Conservation (phyloP, 2,797 vertebrate species). For the Loris lydekkerianus region DNA sequence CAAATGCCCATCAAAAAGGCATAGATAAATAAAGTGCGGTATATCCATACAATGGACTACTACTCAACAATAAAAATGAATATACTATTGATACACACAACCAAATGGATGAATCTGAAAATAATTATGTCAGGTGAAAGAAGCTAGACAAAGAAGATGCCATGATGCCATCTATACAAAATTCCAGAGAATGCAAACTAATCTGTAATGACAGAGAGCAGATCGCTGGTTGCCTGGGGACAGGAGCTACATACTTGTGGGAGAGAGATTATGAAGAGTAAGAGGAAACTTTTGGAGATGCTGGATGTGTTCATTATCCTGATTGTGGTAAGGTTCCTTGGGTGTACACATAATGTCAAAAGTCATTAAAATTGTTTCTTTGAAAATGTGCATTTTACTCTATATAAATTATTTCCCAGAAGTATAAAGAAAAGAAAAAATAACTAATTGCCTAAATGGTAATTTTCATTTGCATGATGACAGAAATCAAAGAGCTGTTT, state of each 20-base stretch:
- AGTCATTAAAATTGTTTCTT: conserved; percentile 57
- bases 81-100: background rate
- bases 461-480: conserved; percentile 62
- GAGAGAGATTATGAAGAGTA: conserved; percentile 39
- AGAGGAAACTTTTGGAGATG: conserved; percentile 24
- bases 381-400: conserved; percentile 58
- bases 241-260: background rate
- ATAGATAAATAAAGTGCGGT: background rate
- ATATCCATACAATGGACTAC: background rate
- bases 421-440: conserved; percentile 16
- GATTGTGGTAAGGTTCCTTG: conserved; percentile 47
- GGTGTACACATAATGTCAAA: conserved; percentile 61
- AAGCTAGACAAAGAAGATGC: conserved; percentile 30
- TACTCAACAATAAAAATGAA: conserved; percentile 13
- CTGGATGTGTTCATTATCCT: conserved; percentile 60
- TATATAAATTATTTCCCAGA: conserved; percentile 57
- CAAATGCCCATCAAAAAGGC: background rate
- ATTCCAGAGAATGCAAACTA: conserved; percentile 44
- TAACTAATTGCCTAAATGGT: background rate
- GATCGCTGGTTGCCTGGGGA: background rate
- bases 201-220: conserved; percentile 24
- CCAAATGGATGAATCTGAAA: background rate
- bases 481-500: conserved; percentile 48
- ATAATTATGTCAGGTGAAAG: conserved; percentile 36
- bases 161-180: conserved; percentile 40